These are phyloP conservation scores for Picus viridis DNA, from an alignment of 2,797 vertebrate species.

Conservation along the genomic window DNA sequence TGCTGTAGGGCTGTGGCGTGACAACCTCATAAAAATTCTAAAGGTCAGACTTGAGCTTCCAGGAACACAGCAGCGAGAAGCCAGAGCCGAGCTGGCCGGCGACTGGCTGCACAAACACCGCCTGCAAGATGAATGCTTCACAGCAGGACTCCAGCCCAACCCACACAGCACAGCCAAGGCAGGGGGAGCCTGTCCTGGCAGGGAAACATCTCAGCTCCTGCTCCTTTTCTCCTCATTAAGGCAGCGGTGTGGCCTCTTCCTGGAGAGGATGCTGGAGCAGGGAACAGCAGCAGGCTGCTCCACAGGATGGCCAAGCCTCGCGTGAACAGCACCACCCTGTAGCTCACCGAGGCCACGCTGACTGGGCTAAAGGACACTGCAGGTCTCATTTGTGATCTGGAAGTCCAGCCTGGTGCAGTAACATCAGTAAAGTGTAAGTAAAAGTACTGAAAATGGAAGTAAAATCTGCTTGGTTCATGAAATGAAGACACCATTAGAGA, in stretches of 20 bases:
- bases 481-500: background rate
- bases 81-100: background rate
- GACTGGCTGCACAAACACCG: background rate
- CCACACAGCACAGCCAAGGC: background rate
- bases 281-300: background rate
- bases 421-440: background rate
- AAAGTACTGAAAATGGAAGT: too few species aligned
- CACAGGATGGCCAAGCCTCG: background rate
- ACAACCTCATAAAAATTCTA: conserved; percentile 35
- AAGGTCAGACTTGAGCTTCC: conserved; percentile 31
- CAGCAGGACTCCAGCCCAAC: background rate
- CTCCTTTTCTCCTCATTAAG: background rate
- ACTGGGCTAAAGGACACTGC: background rate
- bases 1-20: background rate
- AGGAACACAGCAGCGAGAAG: conserved; percentile 3
- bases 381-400: background rate
- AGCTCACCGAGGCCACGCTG: background rate
- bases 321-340: background rate
- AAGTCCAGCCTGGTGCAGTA: background rate
- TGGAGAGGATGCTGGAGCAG: background rate
- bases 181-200: background rate
- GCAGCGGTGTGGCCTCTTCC: fast-evolving
- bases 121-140: background rate
- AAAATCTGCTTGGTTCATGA: background rate
- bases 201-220: background rate